Evolutionary conservation across 2,888 invertebrate genomes (phyloP).

Genomic region (Drosophila rubida): DNA sequence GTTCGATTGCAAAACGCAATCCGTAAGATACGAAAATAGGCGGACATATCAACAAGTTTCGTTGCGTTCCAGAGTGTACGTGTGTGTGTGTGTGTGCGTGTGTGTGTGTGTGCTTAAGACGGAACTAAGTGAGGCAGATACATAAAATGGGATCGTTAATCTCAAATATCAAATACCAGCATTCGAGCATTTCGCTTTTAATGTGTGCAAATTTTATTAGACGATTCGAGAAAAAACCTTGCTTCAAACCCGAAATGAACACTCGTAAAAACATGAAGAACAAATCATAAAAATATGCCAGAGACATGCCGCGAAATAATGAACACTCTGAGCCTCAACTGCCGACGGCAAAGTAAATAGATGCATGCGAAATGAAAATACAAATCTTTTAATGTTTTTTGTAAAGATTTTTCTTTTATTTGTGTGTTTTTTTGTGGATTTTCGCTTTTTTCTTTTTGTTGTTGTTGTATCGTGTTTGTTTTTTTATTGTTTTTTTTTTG

Average conservation of each 20-base stretch:
- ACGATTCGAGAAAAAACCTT: slow-evolving; percentile 25
- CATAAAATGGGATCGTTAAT: slow-evolving; percentile 58
- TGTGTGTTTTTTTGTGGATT: slow-evolving; percentile 69
- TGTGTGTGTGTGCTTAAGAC: slow-evolving; percentile 21
- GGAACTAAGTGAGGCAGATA: slow-evolving; percentile 36
- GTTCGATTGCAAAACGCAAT: slow-evolving; percentile 5
- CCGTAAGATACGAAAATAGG: not conserved
- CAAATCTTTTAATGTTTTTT: slow-evolving; percentile 58
- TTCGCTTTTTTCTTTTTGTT: slow-evolving; percentile 36
- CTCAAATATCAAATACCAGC: slow-evolving; percentile 50
- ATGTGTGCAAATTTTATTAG: slow-evolving; percentile 19
- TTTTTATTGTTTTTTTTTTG: slow-evolving; percentile 48
- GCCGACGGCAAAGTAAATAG: slow-evolving; percentile 36
- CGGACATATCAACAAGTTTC: slow-evolving; percentile 28
- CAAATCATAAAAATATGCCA: not conserved
- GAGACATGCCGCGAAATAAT: slow-evolving; percentile 7
- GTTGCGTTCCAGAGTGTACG: slow-evolving; percentile 27
- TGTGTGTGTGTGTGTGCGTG: not conserved
- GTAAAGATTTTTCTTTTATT: slow-evolving; percentile 81
- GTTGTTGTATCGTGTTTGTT: slow-evolving; percentile 40
- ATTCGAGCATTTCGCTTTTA: slow-evolving; percentile 23
- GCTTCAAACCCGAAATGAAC: slow-evolving; percentile 1
- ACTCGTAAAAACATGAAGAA: slow-evolving; percentile 4
- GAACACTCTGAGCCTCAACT: slow-evolving; percentile 14
- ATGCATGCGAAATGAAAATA: slow-evolving; percentile 29